Evolutionary conservation across 2,797 vertebrate species (phyloP), one percentile per base, ranked within the genome.

Genomic region (Masticophis lateralis): DNA sequence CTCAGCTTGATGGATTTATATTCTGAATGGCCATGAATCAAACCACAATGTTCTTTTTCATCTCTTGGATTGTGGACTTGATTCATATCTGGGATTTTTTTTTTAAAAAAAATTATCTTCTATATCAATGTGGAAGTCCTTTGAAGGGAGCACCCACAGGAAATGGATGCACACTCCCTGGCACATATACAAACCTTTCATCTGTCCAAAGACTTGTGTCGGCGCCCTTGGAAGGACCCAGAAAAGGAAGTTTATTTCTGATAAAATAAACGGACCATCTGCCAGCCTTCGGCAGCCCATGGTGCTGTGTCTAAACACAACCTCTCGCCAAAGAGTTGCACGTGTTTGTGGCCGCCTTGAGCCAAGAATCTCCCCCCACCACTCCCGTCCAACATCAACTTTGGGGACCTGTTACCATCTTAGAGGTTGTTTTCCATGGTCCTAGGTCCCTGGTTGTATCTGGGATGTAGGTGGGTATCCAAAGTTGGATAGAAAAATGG

Each of bases 231-330:
- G 89, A 79, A 92, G 61, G 87, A 88, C 28, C 13, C 0, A 95
- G 92, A 92, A 7, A 57, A 90, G 95, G 94, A 96, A 96, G 96
- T 97, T 97, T 96, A 95, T 96, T 94, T 95, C 95, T 92, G 69
- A 93, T 92, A 74, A 95, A 92, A 94, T 95, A 96, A 96, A 96
- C 92, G 86, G 88, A 20, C 11, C 60, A 1, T 11, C 27, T 88
- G 92, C 88, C 95, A 56, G 96, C 95, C 95, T 96, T 94, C 95
- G 69, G 86, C n/a, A 47, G 43, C 1, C 43, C 56, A 92, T 25
- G 37, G 13, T 69, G 91, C 87, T n/a, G 28, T 89, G 51, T 88
- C 90, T 88, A 94, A 83, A 94, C 95, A 90, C 91, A 63, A 47
- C 43, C 79, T 93, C 59, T 25, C 51, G 88, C 90, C 28, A 93